Base-by-base conservation (phyloP, 2,888 invertebrate species). In the Allacma fusca region DNA sequence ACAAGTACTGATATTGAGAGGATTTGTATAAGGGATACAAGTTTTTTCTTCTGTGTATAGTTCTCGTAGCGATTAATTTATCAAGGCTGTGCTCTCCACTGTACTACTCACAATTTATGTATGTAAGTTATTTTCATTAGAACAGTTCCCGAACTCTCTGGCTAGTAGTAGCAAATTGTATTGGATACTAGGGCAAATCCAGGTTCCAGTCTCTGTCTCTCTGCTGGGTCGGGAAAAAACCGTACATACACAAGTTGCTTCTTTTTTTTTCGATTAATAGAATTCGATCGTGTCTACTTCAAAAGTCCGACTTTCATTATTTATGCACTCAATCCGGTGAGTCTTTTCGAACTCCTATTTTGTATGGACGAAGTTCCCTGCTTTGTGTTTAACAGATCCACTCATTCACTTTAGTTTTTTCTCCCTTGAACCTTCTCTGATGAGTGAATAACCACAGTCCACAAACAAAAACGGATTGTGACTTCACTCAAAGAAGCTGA, bases 231-330 rank as follows among this genome's bases (percentile, higher is more conserved):
- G 50, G 5, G 50, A 1, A n/a, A 50, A 50, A 50, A 19, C 2
- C 50, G 2, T 50, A 16, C 9, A 12, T 50, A 12, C 50, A 50
- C 50, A n/a, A 50, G 50, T 50, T 50, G 50, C 50, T 50, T 16
- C 50, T 12, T 50, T 16, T n/a, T 50, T 34, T 34, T 34, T 34
- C 34, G 50, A 50, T 50, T 50, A 62, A 62, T 62, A 74, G 74
- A 74, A 44, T 65, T 74, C 65, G 65, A 74, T 74, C 74, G 74
- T 65, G 24, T 50, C 74, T 74, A 65, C 50, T 74, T 74, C 67
- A 74, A 44, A 74, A 74, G 74, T 74, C 74, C 74, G 73, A 44
- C 74, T 74, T 74, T 74, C 44, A 65, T 40, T 74, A 74, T 74
- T 74, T 67, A 74, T 74, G 74, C 65, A 74, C 74, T 74, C 64